Conservation (phyloP, 1,140 invertebrate genomes). For the Pogonomyrmex barbatus region DNA sequence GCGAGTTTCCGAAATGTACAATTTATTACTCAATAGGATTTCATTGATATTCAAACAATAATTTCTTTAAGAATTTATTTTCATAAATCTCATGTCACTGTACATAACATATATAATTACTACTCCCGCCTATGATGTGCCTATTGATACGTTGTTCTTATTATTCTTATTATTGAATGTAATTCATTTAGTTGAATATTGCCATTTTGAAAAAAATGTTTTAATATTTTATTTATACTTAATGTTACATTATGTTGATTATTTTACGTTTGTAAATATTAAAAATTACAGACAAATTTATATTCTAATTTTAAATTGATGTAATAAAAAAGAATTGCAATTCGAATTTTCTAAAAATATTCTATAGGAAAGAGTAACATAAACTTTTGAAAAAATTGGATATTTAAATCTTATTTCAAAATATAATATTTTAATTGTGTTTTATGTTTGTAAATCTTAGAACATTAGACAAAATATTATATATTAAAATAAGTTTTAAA, state of each 20-base stretch:
- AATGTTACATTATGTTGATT: constrained; percentile 34
- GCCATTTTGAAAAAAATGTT: constrained; percentile 22
- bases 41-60: background rate
- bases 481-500: background rate
- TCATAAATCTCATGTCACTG: constrained; percentile 67
- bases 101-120: constrained; percentile 66
- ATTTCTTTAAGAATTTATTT: constrained; percentile 68
- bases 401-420: too few relatives aligned
- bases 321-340: constrained; percentile 9
- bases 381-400: too few relatives aligned
- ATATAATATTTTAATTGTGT: too few relatives aligned
- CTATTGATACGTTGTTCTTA: constrained; percentile 19
- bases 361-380: constrained; percentile 1
- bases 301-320: constrained; percentile 8
- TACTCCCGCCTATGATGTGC: background rate
- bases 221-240: constrained; percentile 34
- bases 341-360: constrained; percentile 23
- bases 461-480: constrained; percentile 23
- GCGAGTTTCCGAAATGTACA: background rate
- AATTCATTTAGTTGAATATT: constrained; percentile 14
- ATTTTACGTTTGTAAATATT: background rate
- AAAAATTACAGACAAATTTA: constrained; percentile 11
- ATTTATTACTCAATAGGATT: background rate
- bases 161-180: constrained; percentile 1
- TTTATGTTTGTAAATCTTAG: background rate